Base-by-base conservation (phyloP, 2,888 invertebrate species). In the Nomada flava region DNA sequence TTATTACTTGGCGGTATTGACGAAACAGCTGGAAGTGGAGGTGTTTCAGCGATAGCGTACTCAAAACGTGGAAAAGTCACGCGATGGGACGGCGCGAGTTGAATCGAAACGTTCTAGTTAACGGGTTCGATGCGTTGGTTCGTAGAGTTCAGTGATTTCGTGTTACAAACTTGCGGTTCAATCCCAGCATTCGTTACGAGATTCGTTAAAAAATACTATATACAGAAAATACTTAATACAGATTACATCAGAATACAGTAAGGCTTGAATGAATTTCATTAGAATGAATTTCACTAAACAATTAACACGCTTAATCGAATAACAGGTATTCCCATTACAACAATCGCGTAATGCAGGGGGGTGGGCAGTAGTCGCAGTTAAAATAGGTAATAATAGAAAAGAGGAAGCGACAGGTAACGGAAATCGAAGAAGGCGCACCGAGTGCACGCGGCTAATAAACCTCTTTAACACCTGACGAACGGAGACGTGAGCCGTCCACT, bases 401-500 rank as follows among this genome's bases (percentile, higher is more conserved):
- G 29, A 0, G 55, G 15, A 68, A 67, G 20, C 29, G 29, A 2
- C 13, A 20, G 13, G 26, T 13, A 7, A 5, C 65, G 62, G 71
- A 79, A 75, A 57, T 84, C 68, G 55, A 72, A 70, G 75, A 44
- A 72, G 68, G 23, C 5, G 3, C 2, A 15, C 13, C 80, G 36
- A 36, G 36, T 5, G 36, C 75, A 79, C 84, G 76, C 62, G 73
- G 64, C 76, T 83, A 85, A 85, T 87, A 86, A 87, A 87, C 74
- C 65, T 81, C 73, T 83, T 87, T 85, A 52, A 62, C 68, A 62
- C 71, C 65, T 79, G 76, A 55, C 83, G 69, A 83, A 73, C 77
- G 5, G 2, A 18, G 7, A 29, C n/a, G 29, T 13, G 75, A 77
- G 68, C 23, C 71, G 76, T 86, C 74, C 71, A 82, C 79, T 85